phyloP scores from a whole-genome alignment of 37 sponge, comb jelly and placozoan genomes.

The Chondrosia reniformis region DNA sequence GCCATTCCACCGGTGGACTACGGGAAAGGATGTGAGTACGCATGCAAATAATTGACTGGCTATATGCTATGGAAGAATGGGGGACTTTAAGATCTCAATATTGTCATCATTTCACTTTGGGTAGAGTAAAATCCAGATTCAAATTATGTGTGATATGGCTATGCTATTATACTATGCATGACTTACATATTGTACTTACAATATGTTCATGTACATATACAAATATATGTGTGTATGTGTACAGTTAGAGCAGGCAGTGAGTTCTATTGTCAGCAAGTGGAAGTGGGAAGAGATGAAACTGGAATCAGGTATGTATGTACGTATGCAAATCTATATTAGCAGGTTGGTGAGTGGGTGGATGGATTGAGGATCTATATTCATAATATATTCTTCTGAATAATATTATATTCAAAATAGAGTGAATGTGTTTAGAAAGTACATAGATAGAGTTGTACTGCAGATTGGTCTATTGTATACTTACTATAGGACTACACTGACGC shows the following conservation, averaged over 20 bases:
- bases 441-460: neutral
- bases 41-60: neutral
- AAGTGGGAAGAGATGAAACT: conserved; percentile 64
- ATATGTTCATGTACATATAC: neutral
- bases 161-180: too few relatives aligned
- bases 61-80: neutral
- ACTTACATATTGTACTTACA: too few relatives aligned
- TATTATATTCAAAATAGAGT: too few relatives aligned
- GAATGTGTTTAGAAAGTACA: neutral
- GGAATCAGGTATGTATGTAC: conserved; percentile 71
- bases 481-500: conserved; percentile 61
- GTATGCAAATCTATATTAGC: neutral
- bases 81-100: too few relatives aligned
- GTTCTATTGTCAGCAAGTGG: conserved; percentile 83
- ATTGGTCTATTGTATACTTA: neutral
- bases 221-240: neutral
- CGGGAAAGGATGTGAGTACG: conserved; percentile 88
- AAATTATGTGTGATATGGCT: neutral
- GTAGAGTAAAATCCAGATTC: neutral
- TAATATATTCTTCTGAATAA: neutral
- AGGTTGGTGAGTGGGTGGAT: neutral
- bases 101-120: too few relatives aligned
- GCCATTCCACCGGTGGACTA: conserved; percentile 74
- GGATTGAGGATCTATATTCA: too few relatives aligned
- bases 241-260: conserved; percentile 86